A percentile compares a stretch with the other conserved stretches of the same genome.
Conservation (phyloP, 2,113 vertebrate species). For the Willisornis vidua region DNA sequence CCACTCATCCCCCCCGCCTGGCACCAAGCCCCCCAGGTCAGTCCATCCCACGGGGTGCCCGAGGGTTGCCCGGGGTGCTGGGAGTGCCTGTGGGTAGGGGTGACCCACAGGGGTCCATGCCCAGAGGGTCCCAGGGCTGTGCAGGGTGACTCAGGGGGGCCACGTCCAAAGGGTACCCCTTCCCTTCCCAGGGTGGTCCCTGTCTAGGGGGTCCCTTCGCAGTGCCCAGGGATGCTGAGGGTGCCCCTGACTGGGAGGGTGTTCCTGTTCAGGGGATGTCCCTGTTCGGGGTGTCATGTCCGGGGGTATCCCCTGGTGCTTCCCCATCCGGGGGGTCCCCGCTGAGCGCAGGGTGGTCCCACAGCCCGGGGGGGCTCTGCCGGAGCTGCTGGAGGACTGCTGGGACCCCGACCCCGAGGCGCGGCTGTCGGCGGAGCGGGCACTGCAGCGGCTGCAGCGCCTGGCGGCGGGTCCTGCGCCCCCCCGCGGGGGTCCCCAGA, state of each 20-base stretch:
- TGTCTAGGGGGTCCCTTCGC: too few relatives aligned
- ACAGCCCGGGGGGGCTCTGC: not conserved
- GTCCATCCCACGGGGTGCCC: not conserved
- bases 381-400: not conserved
- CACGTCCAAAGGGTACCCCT: too few relatives aligned
- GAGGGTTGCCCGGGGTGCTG: not conserved
- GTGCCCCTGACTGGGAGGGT: not conserved
- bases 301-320: not conserved
- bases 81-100: not conserved
- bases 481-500: not conserved
- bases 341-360: not conserved
- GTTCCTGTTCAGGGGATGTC: not conserved
- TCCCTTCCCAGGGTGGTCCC: not conserved
- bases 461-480: not conserved
- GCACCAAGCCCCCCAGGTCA: slow-evolving; percentile 76
- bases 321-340: not conserved
- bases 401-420: not conserved
- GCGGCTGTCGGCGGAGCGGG: not conserved
- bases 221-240: not conserved
- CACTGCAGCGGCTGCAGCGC: not conserved
- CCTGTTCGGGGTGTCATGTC: not conserved
- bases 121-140: not conserved
- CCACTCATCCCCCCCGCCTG: slow-evolving; percentile 81
- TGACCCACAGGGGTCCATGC: not conserved
- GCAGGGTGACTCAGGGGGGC: too few relatives aligned